Conservation (phyloP, 2,888 invertebrate species). For the Thumatha senex region DNA sequence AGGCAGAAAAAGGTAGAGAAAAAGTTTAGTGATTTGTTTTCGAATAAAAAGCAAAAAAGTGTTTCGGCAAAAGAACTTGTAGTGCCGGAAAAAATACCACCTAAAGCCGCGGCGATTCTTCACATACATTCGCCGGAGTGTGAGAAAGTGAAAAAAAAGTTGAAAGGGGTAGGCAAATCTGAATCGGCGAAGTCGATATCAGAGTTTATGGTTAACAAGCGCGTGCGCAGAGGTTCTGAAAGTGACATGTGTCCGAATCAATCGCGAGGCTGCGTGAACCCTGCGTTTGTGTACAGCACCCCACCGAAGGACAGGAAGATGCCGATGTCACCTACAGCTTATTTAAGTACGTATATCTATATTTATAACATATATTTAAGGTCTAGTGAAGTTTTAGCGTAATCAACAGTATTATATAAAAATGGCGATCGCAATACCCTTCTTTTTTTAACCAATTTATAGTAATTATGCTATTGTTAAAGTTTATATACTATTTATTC, state of each 20-base stretch:
- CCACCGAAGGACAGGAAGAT: slow-evolving; percentile 77
- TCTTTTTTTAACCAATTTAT: too few species aligned
- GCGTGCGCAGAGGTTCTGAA: slow-evolving; percentile 72
- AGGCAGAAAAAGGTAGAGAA: slow-evolving; percentile 69
- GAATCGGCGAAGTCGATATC: slow-evolving; percentile 69
- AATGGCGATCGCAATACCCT: too few species aligned
- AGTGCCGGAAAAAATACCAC: slow-evolving; percentile 81
- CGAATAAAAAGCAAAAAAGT: slow-evolving; percentile 75
- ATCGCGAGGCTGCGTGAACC: slow-evolving; percentile 69
- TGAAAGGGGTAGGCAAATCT: slow-evolving; percentile 68
- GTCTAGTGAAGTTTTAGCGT: not conserved
- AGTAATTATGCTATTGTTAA: too few species aligned
- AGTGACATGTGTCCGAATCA: slow-evolving; percentile 67
- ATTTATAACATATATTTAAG: slow-evolving; percentile 3
- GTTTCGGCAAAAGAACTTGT: slow-evolving; percentile 69
- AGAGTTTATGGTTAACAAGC: slow-evolving; percentile 54
- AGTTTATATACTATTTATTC: too few species aligned
- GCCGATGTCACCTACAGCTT: slow-evolving; percentile 72
- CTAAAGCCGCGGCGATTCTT: slow-evolving; percentile 85
- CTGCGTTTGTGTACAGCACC: slow-evolving; percentile 78
- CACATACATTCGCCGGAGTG: slow-evolving; percentile 80
- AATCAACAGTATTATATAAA: not conserved
- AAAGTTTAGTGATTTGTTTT: slow-evolving; percentile 76
- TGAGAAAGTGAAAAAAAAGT: slow-evolving; percentile 64
- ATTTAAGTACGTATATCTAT: slow-evolving; percentile 69